Percentiles rank a stretch among this genome's conserved stretches.
phyloP scores from a whole-genome alignment of 2,888 invertebrate genomes.

The Caenorhabditis becei region DNA sequence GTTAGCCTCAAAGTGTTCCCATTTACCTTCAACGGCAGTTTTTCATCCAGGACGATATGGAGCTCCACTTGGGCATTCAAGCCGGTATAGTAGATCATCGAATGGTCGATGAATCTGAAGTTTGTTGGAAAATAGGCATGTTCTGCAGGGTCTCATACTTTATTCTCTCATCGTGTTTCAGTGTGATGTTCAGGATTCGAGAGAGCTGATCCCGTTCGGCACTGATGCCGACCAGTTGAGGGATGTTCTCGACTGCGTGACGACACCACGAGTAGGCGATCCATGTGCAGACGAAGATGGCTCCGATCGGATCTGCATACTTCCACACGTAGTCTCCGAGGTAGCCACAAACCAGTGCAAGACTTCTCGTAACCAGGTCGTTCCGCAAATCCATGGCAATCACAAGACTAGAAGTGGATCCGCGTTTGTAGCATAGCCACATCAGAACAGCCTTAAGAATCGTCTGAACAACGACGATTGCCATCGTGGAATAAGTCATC shows the following conservation, averaged over 20 bases:
- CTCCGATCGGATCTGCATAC: constrained; percentile 83
- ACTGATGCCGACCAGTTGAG: constrained; percentile 72
- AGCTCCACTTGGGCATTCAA: constrained; percentile 81
- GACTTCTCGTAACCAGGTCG: constrained; percentile 64
- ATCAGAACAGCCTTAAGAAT: constrained; percentile 61
- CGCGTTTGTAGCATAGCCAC: constrained; percentile 61
- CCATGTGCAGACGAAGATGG: constrained; percentile 81
- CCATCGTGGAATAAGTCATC: constrained; percentile 57
- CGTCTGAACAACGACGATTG: constrained; percentile 61
- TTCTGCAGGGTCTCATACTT: constrained; percentile 21
- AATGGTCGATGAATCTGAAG: constrained; percentile 82
- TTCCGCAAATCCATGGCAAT: constrained; percentile 62
- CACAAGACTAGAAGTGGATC: constrained; percentile 54
- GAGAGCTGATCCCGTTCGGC: constrained; percentile 76
- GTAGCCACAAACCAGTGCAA: constrained; percentile 83
- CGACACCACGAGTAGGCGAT: constrained; percentile 77
- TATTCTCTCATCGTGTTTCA: constrained; percentile 75
- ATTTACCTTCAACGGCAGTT: constrained; percentile 81
- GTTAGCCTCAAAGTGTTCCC: background rate
- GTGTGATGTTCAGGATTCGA: constrained; percentile 75
- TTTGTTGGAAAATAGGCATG: no score
- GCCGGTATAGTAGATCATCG: constrained; percentile 84
- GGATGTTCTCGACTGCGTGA: constrained; percentile 77
- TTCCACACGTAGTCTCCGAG: constrained; percentile 81
- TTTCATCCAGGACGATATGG: constrained; percentile 82